Base-by-base conservation (phyloP, 2,113 vertebrate species). In the Aix galericulata region DNA sequence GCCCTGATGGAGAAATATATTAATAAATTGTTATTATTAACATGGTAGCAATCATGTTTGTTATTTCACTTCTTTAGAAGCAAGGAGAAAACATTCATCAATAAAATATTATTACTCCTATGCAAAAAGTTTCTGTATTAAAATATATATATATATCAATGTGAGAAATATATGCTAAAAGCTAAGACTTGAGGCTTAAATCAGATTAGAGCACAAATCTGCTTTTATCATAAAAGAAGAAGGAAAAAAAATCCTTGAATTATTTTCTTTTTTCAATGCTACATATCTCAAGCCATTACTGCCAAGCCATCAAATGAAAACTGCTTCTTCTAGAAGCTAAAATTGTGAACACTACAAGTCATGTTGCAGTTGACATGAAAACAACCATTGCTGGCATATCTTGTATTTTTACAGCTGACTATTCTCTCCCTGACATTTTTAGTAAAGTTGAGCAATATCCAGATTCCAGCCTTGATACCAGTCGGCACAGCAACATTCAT, bases 391-490 rank as follows among this genome's bases (percentile, higher is more conserved):
- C 97, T 98, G 98, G 97, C 97, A 93, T 97, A 93, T 97, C 94
- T 96, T 88, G 79, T 98, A 96, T 98, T 98, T 98, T 98, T 96
- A 96, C 96, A 98, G 98, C 98, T 98, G 98, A 98, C 97, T 97
- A 92, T 97, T 98, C 95, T 97, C 95, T 94, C 89, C 85, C 96
- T 98, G 97, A 96, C 94, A 96, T 97, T 98, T 98, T 98, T 97
- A 86, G 96, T 97, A 71, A 91, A 97, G 97, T 97, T 98, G 97
- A 98, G 96, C 97, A 96, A 95, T 95, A 95, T 98, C 98, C 97
- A 95, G 98, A 98, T 98, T 98, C 98, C 98, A 98, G 98, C 97
- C 97, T 97, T 98, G 98, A 98, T 98, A 98, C 98, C 86, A 91
- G 97, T 97, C 96, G 94, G 97, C 97, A 97, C 92, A 95, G 97